Conservation (phyloP, 2,797 vertebrate genomes). For the Bradypus variegatus region DNA sequence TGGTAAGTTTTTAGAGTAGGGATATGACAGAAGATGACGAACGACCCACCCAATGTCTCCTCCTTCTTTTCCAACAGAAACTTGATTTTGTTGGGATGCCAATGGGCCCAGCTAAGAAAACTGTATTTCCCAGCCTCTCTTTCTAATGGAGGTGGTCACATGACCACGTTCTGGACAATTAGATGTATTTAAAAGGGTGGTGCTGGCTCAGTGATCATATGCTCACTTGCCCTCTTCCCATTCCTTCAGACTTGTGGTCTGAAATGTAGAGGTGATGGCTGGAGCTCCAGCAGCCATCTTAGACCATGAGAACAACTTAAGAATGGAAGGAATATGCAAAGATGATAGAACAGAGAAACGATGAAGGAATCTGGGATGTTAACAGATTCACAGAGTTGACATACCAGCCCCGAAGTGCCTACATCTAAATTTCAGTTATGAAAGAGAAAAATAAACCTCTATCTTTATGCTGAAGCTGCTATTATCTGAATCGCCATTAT, state of each 20-base stretch:
- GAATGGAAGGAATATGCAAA: neutral
- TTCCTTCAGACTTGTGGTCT: neutral
- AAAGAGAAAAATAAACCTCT: neutral
- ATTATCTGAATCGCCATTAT: neutral
- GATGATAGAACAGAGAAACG: neutral
- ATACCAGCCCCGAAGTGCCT: neutral
- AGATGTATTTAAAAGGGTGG: neutral
- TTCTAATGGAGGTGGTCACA: neutral
- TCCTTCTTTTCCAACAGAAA: neutral
- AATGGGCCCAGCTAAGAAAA: neutral
- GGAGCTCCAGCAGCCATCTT: neutral
- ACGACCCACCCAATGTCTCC: too few species aligned
- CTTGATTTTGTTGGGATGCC: neutral
- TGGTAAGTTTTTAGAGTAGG: neutral
- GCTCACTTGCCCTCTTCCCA: neutral
- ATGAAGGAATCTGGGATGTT: too few species aligned
- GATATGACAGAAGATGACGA: neutral
- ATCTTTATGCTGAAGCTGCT: neutral
- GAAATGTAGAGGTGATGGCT: neutral
- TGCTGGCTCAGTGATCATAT: neutral
- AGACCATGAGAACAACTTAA: neutral
- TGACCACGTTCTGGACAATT: neutral
- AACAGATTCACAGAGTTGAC: neutral
- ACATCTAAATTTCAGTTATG: neutral
- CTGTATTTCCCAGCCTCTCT: neutral